These are phyloP conservation scores for Gephyroberyx darwinii DNA, from an alignment of 2,797 vertebrate genomes.

Conservation along the genomic window DNA sequence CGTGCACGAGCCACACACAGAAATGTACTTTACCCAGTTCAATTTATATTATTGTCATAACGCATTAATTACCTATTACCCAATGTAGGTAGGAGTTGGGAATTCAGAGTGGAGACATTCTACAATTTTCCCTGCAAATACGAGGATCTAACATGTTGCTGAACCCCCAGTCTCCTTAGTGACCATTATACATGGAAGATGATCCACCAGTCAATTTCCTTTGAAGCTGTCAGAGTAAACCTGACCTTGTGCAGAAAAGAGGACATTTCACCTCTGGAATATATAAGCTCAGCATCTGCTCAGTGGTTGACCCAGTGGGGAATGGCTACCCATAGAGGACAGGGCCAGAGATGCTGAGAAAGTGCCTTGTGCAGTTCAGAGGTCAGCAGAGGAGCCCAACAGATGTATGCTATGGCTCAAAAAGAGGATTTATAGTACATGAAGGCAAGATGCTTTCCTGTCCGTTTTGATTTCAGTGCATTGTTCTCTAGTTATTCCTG, in stretches of 20 bases:
- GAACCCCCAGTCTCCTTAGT: conserved; percentile 3
- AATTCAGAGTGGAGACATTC: neutral
- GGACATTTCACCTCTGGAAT: conserved; percentile 54
- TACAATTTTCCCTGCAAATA: conserved; percentile 3
- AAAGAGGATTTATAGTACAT: conserved; percentile 16
- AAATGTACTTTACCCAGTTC: neutral
- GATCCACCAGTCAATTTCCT: conserved; percentile 27
- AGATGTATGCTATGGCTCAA: conserved; percentile 55
- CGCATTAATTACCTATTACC: neutral
- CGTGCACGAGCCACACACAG: neutral
- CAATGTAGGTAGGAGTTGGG: neutral
- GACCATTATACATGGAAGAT: neutral
- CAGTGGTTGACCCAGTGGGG: conserved; percentile 55
- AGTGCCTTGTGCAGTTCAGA: conserved; percentile 43
- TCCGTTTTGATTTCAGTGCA: conserved; percentile 6
- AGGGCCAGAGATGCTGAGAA: conserved; percentile 64
- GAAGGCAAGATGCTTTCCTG: conserved; percentile 9
- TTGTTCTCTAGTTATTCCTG: conserved; percentile 16
- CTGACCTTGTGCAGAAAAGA: conserved; percentile 52
- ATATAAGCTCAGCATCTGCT: conserved; percentile 49
- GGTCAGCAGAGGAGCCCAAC: conserved; percentile 58
- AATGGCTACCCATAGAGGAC: conserved; percentile 48
- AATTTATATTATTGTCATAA: neutral
- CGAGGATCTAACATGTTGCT: neutral
- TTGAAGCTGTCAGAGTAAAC: conserved; percentile 51